A percentile compares a stretch with the other conserved stretches of the same genome.
Evolutionary conservation across 2,113 vertebrate species (phyloP).

Genomic region (Hassar affinis): DNA sequence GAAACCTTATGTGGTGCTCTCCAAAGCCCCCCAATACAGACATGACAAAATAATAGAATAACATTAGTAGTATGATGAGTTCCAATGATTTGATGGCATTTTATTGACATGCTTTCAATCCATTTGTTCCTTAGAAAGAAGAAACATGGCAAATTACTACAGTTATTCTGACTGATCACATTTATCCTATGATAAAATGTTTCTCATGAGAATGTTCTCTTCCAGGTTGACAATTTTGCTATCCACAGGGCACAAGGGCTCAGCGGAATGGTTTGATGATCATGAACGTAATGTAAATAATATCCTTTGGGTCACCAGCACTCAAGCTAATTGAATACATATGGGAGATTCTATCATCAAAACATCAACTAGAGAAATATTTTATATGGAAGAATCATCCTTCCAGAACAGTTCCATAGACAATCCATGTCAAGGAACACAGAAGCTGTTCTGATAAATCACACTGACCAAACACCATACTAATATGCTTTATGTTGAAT

Average conservation of each 20-base stretch:
- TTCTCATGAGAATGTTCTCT: not conserved
- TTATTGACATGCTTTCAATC: not conserved
- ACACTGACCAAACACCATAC: not conserved
- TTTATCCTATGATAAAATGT: not conserved
- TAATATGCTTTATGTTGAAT: not conserved
- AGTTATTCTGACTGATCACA: not conserved
- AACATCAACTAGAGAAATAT: not conserved
- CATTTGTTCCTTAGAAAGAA: not conserved
- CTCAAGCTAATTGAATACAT: not conserved
- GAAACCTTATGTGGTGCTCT: not conserved
- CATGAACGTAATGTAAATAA: not conserved
- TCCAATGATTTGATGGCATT: not conserved
- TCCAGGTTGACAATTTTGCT: not conserved
- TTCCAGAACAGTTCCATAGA: too few relatives aligned
- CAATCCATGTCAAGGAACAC: not conserved
- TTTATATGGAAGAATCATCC: not conserved
- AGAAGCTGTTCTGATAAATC: not conserved
- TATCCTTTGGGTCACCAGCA: not conserved
- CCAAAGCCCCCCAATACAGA: not conserved
- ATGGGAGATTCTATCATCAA: not conserved
- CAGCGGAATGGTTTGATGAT: not conserved
- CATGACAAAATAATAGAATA: not conserved
- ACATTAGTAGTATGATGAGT: not conserved
- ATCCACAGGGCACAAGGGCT: not conserved
- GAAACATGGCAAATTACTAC: not conserved